Evolutionary conservation across 2,113 vertebrate genomes (phyloP).

Genomic region (Datnioides undecimradiatus): DNA sequence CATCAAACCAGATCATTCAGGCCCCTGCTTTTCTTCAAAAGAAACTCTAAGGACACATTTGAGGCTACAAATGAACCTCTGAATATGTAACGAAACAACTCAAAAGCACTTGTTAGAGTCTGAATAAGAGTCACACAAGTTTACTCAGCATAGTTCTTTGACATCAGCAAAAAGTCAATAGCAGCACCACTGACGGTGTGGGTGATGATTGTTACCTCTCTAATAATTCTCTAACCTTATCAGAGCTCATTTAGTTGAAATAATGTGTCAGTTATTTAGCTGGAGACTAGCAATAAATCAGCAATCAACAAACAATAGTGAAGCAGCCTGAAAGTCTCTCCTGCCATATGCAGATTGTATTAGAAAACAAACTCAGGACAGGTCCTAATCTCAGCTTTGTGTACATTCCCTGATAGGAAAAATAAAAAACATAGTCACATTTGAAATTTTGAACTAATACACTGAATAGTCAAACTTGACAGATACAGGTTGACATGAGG

Average conservation of each 20-base stretch:
- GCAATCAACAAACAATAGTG: background rate
- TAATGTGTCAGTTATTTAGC: background rate
- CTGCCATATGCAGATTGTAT: background rate
- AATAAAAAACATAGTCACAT: background rate
- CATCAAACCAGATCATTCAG: background rate
- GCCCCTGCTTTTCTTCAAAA: background rate
- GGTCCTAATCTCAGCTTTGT: background rate
- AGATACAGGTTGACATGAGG: background rate
- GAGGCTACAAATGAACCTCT: no score
- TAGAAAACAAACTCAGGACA: background rate
- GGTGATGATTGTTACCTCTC: background rate
- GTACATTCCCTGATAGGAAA: background rate
- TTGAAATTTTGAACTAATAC: constrained; percentile 2
- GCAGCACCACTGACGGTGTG: background rate
- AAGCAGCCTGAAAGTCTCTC: background rate
- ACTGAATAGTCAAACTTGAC: background rate
- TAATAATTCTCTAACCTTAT: background rate
- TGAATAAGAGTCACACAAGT: no score
- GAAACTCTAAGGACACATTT: background rate
- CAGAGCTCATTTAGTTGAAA: background rate
- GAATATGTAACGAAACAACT: no score
- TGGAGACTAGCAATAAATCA: background rate
- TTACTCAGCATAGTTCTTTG: background rate
- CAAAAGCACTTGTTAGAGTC: no score
- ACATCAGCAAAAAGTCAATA: background rate